Evolutionary conservation across 1,140 invertebrate genomes (phyloP).

Genomic region (Leptopilina boulardi): DNA sequence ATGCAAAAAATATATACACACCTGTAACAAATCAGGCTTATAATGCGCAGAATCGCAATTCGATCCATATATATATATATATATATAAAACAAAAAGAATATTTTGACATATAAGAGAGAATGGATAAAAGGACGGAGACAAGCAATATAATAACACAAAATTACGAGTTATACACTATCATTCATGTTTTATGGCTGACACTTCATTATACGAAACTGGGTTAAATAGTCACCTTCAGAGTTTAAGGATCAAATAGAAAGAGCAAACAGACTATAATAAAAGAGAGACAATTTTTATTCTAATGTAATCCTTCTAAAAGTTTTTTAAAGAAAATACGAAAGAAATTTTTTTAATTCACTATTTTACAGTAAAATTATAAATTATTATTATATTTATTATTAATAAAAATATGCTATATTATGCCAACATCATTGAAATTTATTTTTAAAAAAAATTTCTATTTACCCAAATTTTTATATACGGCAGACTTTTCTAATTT

Average conservation of each 20-base stretch:
- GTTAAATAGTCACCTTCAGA: slow-evolving; percentile 7
- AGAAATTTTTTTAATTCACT: no score
- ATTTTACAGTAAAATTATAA: no score
- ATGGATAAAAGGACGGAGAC: background rate
- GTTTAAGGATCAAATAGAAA: background rate
- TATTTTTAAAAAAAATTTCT: no score
- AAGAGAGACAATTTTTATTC: background rate
- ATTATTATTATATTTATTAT: no score
- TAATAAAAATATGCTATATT: no score
- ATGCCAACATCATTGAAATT: no score
- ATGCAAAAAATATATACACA: slow-evolving; percentile 5
- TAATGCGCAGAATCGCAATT: slow-evolving; percentile 15
- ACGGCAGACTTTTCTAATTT: no score
- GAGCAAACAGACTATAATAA: background rate
- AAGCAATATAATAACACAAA: background rate
- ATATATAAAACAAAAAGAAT: no score
- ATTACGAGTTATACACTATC: slow-evolving; percentile 6
- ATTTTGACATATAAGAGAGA: background rate
- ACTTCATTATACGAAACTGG: slow-evolving; percentile 7
- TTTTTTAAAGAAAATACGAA: no score
- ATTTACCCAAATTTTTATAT: no score
- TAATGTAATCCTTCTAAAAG: background rate
- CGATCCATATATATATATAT: background rate
- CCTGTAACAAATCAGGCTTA: background rate
- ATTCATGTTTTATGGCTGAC: slow-evolving; percentile 9